phyloP scores from a whole-genome alignment of 2,888 invertebrate species.

The Andricus curvator region DNA sequence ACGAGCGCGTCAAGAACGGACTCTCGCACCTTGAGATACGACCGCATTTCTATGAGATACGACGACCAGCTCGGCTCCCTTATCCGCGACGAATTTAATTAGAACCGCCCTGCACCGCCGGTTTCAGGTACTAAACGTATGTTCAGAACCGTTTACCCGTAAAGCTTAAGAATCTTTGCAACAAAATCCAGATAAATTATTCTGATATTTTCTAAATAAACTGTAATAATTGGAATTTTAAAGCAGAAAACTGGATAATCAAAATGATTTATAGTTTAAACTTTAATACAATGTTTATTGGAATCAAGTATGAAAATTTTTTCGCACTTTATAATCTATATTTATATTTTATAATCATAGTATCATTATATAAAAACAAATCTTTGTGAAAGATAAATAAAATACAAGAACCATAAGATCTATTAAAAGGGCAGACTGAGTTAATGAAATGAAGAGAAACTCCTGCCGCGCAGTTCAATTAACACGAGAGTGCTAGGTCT shows the following conservation, averaged over 20 bases:
- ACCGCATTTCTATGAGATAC: conserved; percentile 44
- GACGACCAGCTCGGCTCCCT: conserved; percentile 45
- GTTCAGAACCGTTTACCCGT: conserved; percentile 7
- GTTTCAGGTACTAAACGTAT: conserved; percentile 28
- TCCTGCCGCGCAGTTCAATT: background rate
- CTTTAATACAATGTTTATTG: background rate
- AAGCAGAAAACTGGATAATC: background rate
- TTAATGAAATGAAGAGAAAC: background rate
- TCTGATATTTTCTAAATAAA: conserved; percentile 2
- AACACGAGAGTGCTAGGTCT: background rate
- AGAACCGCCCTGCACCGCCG: conserved; percentile 49
- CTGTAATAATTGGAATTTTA: background rate
- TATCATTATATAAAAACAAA: too few relatives aligned
- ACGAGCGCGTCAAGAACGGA: conserved; percentile 24
- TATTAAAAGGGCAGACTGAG: background rate
- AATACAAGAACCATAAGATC: background rate
- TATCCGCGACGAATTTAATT: conserved; percentile 63
- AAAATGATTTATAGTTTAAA: background rate
- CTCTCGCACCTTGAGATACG: conserved; percentile 37
- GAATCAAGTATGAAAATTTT: background rate
- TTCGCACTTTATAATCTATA: background rate
- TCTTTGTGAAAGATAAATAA: background rate
- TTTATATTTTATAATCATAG: too few relatives aligned
- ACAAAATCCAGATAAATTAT: conserved; percentile 21
- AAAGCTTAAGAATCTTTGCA: conserved; percentile 13